A percentile compares a stretch with the other conserved stretches of the same genome.
Conservation (phyloP, 2,888 invertebrate genomes). For the Hyposoter didymator region DNA sequence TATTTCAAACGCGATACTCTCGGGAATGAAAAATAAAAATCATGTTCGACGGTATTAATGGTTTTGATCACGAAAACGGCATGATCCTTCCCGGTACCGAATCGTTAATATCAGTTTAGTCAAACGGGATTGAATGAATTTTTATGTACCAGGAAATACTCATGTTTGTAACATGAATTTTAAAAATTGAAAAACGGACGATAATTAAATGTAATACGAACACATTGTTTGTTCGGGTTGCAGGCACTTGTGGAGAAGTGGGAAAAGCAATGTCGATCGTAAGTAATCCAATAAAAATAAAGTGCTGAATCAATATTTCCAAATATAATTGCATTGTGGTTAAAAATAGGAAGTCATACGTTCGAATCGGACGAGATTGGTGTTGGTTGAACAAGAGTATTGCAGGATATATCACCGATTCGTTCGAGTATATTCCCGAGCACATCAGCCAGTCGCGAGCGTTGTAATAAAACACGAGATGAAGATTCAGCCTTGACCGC, state of each 20-base stretch:
- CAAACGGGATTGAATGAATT: neutral
- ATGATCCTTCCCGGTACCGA: neutral
- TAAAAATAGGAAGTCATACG: neutral
- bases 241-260: neutral
- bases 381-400: neutral
- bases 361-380: neutral
- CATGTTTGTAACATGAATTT: neutral
- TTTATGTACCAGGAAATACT: neutral
- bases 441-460: slow-evolving; percentile 36
- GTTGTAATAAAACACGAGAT: slow-evolving; percentile 38
- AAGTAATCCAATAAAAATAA: too few species aligned
- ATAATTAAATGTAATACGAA: neutral
- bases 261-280: neutral
- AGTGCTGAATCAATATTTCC: too few species aligned
- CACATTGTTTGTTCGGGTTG: neutral
- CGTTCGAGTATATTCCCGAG: slow-evolving; percentile 20
- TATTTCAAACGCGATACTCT: neutral
- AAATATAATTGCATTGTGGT: neutral
- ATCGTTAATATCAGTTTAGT: neutral
- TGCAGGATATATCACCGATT: slow-evolving; percentile 12
- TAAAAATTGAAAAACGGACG: too few species aligned
- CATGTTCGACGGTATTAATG: neutral
- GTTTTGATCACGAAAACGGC: neutral
- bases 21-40: neutral
- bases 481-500: slow-evolving; percentile 67